Percentiles rank a stretch among this genome's conserved stretches.
Evolutionary conservation across 2,113 vertebrate genomes (phyloP).

Genomic region (Athene noctua): DNA sequence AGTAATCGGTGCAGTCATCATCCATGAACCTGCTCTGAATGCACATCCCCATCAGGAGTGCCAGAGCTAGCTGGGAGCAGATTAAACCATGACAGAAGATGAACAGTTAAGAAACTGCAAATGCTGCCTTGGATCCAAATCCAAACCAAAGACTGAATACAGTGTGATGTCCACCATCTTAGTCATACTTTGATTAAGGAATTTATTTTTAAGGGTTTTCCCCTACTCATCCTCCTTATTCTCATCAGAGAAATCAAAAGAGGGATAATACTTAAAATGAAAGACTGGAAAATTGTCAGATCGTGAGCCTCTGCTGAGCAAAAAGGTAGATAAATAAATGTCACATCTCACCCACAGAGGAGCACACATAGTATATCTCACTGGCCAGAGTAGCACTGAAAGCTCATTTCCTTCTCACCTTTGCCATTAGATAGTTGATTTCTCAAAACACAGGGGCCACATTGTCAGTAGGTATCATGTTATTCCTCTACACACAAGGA

Average conservation of each 20-base stretch:
- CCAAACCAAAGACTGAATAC: neutral
- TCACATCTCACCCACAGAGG: neutral
- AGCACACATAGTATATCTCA: neutral
- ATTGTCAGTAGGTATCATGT: neutral
- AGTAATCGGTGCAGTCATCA: neutral
- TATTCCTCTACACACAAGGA: neutral
- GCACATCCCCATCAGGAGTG: neutral
- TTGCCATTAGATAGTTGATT: neutral
- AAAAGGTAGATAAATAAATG: neutral
- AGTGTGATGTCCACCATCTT: neutral
- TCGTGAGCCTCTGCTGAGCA: fast-evolving
- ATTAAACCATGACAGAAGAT: neutral
- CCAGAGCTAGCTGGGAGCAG: neutral
- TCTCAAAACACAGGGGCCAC: neutral
- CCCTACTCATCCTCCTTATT: neutral
- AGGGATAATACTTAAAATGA: neutral
- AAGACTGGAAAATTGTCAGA: neutral
- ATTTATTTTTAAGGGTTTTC: neutral
- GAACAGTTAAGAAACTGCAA: neutral
- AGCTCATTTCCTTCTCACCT: neutral
- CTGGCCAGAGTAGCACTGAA: neutral
- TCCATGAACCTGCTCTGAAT: neutral
- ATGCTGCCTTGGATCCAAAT: neutral
- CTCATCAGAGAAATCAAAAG: neutral
- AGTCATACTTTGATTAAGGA: fast-evolving